These are phyloP conservation scores for Perccottus glenii DNA, from an alignment of 2,113 vertebrate species.

Conservation along the genomic window DNA sequence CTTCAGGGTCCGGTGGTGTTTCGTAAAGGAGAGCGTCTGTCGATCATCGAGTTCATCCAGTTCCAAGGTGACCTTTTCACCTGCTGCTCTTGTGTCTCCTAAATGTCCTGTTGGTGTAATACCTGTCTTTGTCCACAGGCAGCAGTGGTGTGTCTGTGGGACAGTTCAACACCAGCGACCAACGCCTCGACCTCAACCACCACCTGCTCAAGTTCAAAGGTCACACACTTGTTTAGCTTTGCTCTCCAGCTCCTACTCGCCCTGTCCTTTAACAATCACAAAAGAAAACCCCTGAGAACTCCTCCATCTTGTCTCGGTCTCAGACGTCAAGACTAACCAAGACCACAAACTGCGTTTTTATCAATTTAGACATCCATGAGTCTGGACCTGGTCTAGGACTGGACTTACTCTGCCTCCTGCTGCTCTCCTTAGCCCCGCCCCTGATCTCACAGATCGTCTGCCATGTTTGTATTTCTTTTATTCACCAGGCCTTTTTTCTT, in stretches of 20 bases:
- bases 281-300: no score
- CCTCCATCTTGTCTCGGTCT: no score
- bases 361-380: no score
- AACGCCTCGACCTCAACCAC: conserved; percentile 83
- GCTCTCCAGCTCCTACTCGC: no score
- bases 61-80: conserved; percentile 60
- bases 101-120: neutral
- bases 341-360: no score
- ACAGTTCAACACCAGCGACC: conserved; percentile 83
- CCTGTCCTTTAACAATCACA: no score
- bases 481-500: neutral
- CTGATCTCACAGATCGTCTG: neutral
- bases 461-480: neutral
- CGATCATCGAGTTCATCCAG: conserved; percentile 57
- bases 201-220: conserved; percentile 89
- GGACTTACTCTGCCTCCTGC: no score
- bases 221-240: conserved; percentile 53
- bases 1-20: conserved; percentile 67
- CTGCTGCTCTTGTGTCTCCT: conserved; percentile 54
- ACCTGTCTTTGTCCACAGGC: conserved; percentile 78
- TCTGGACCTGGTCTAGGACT: no score
- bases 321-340: no score
- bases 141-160: conserved; percentile 86
- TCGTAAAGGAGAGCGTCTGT: conserved; percentile 56
- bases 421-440: no score